Evolutionary conservation across 2,113 vertebrate species (phyloP), one percentile per base, ranked within the genome.

Genomic region (Chitala chitala): DNA sequence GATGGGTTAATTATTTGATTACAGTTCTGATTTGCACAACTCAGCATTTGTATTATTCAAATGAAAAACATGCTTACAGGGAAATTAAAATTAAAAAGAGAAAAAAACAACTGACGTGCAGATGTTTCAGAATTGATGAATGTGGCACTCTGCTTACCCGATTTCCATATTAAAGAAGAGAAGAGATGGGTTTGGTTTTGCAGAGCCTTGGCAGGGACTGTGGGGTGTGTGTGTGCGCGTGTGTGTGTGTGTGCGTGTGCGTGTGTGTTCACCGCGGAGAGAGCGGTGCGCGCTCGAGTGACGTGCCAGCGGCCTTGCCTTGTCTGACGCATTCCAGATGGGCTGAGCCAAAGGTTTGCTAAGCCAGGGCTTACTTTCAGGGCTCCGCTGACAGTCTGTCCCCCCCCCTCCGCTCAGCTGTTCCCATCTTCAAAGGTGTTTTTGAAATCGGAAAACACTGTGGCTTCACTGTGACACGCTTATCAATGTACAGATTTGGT

Each of bases 81-180:
- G 63, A 46, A 66, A 66, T 66, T 17, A 55, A 55, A 22, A 55
- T n/a, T n/a, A 55, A 55, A 55, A n/a, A 55, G 46, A 36, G 36
- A 17, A 53, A 20, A 54, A 70, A 40, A 53, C 38, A n/a, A n/a
- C n/a, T n/a, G n/a, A 8, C 26, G 36, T 50, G 24, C 26, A 61
- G 38, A 61, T 46, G 36, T 59, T 26, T 31, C 55, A 46, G 15
- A n/a, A 33, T 36, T 73, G 36, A 50, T 61, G 17, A 73, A 61
- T 63, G 29, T 7, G 17, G 15, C 26, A 46, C 50, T 54, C 73
- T 44, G 38, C 51, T 56, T 33, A 40, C 0, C n/a, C 1, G 33
- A 69, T 55, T 75, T 54, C n/a, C 63, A 74, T 74, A 51, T 68
- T 66, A 66, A 69, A 68, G 36, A 4, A 13, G 38, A 17, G 56